Conservation (phyloP, 2,888 invertebrate species). For the Fissipunctia ypsillon region DNA sequence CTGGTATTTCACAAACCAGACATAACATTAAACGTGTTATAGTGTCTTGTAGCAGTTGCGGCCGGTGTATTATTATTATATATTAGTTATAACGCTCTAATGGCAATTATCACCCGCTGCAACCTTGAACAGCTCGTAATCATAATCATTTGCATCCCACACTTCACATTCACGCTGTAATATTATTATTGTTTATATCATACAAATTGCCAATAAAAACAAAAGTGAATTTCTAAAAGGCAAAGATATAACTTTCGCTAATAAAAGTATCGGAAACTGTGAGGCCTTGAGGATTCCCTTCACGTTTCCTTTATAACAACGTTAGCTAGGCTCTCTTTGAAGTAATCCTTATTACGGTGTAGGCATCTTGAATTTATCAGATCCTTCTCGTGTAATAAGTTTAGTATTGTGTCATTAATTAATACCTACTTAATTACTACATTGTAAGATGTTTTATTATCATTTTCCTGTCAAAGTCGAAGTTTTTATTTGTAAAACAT, state of each 20-base stretch:
- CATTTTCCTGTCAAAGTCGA: no score
- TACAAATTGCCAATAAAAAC: constrained; percentile 21
- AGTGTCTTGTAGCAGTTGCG: constrained; percentile 43
- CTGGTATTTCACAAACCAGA: constrained; percentile 48
- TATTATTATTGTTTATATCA: constrained; percentile 51
- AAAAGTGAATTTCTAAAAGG: constrained; percentile 47
- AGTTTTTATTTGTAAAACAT: no score
- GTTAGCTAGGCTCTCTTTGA: constrained; percentile 8
- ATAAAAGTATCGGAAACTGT: constrained; percentile 56
- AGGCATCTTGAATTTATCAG: constrained; percentile 23
- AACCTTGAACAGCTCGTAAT: constrained; percentile 81
- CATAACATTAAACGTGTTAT: constrained; percentile 32
- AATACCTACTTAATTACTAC: background rate
- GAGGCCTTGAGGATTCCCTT: constrained; percentile 41
- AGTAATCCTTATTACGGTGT: constrained; percentile 24
- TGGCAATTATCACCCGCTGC: constrained; percentile 76
- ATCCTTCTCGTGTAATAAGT: constrained; percentile 8
- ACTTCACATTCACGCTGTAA: constrained; percentile 63
- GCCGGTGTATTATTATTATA: constrained; percentile 65
- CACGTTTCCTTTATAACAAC: constrained; percentile 30
- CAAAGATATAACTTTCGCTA: constrained; percentile 54
- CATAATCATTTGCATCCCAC: constrained; percentile 84
- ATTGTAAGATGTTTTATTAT: constrained; percentile 15
- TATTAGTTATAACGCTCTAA: constrained; percentile 76
- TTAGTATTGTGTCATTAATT: constrained; percentile 23